Evolutionary conservation across 2,797 vertebrate species (phyloP).

Genomic region (Catostomus latipinnis): DNA sequence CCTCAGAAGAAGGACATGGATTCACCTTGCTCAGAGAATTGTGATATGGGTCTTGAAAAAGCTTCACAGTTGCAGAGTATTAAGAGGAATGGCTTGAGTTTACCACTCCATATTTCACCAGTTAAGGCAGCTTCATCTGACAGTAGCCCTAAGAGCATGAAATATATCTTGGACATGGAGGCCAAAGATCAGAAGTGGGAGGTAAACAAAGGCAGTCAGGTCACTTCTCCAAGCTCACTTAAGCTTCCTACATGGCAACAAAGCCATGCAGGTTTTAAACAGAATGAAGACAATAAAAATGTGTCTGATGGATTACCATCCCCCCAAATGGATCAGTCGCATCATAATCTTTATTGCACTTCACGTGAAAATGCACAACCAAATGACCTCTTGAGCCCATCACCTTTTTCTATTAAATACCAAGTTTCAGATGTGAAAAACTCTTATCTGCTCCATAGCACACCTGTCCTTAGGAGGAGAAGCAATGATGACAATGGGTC

Average conservation of each 20-base stretch:
- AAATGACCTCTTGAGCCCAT: constrained; percentile 66
- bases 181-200: constrained; percentile 55
- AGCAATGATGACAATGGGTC: constrained; percentile 72
- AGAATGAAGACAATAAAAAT: constrained; percentile 62
- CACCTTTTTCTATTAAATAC: constrained; percentile 61
- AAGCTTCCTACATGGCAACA: constrained; percentile 88
- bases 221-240: constrained; percentile 82
- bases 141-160: constrained; percentile 62
- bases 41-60: constrained; percentile 53
- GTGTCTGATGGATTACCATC: constrained; percentile 58
- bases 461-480: constrained; percentile 78
- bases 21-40: constrained; percentile 15
- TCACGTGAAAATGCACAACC: constrained; percentile 63
- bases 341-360: constrained; percentile 44
- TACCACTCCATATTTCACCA: constrained; percentile 70
- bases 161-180: constrained; percentile 58
- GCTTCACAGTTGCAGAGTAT: constrained; percentile 48
- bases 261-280: constrained; percentile 67
- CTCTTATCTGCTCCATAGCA: constrained; percentile 81
- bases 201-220: constrained; percentile 68
- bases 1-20: constrained; percentile 17
- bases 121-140: constrained; percentile 57
- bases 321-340: constrained; percentile 34
- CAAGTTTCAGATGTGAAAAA: constrained; percentile 69
- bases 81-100: constrained; percentile 71